A percentile compares a stretch with the other conserved stretches of the same genome.
Conservation (phyloP, 2,797 vertebrate species). For the Myotis daubentonii region DNA sequence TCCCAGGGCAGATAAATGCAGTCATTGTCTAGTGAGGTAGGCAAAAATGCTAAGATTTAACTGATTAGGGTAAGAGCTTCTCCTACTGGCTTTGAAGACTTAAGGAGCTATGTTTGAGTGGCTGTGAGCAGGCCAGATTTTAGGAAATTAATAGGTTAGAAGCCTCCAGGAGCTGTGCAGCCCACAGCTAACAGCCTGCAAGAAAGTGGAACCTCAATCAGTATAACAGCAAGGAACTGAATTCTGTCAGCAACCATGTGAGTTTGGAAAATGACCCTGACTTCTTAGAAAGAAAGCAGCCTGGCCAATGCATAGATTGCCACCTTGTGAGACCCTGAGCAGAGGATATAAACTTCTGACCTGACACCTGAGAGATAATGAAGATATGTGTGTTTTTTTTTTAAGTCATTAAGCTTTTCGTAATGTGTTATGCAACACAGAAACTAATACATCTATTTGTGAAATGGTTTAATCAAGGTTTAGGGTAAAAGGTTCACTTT, state of each 20-base stretch:
- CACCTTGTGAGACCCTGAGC: background rate
- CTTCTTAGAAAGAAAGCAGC: background rate
- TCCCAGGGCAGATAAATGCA: background rate
- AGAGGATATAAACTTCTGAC: background rate
- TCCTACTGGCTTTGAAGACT: background rate
- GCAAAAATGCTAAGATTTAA: background rate
- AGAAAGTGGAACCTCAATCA: background rate
- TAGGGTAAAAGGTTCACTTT: background rate
- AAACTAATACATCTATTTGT: background rate
- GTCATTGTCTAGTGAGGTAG: background rate
- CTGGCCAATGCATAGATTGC: background rate
- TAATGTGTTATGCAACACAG: background rate
- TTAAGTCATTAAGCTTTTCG: background rate
- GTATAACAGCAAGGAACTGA: background rate
- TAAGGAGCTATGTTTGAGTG: background rate
- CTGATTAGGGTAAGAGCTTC: background rate
- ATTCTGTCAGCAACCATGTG: background rate
- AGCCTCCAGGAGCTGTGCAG: background rate
- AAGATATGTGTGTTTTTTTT: background rate
- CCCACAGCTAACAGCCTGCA: background rate
- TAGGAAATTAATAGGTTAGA: background rate
- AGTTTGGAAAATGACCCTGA: background rate
- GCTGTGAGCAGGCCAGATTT: background rate
- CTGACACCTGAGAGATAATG: background rate
- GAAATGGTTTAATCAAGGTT: background rate